Base-by-base conservation (phyloP, 2,797 vertebrate genomes). In the Allobates femoralis region DNA sequence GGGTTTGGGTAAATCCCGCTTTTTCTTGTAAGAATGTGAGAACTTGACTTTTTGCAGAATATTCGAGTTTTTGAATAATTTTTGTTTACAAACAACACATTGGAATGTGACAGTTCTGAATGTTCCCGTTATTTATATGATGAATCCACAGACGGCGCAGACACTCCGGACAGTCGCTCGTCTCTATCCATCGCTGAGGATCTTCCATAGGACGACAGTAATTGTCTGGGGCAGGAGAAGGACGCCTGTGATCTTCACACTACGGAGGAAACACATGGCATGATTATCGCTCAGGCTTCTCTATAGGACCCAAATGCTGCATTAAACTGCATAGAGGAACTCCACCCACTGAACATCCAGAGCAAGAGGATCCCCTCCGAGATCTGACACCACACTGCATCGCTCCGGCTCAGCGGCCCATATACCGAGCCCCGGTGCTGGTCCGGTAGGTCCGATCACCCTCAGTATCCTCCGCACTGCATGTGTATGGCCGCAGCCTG, bases 261-360 rank as follows among this genome's bases (percentile, higher is more conserved):
- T 66, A 26, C 16, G 84, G 30, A 82, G 58, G 30, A 28, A 55
- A 46, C 19, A 60, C 37, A 74, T 26, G 71, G 46, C 8, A 23
- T 74, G 41, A 74, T 26, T 74, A 26, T 2, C 41, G 8, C 55
- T 30, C 28, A 21, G 19, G 6, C 32, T 34, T 71, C 37, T 73
- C 66, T 73, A 82, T 69, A 82, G 51, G 67, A 55, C 19, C 5
- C 76, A 10, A 86, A 51, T 84, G 41, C 86, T 87, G 86, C 86
- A 87, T 84, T 55, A 62, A 83, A 79, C 81, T 87, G 86, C 86
- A 87, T 79, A n/a, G 18, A 51, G 56, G 30, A 83, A 84, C 86
- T 78, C 76, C 86, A 79, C 86, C 86, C 82, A 71, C 86, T 75
- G 41, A 60, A 75, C 64, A 73, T 73, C 37, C 86, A 58, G 37